Percentiles rank a stretch among this genome's conserved stretches.
phyloP scores from a whole-genome alignment of 64 coral and sea anemone genomes.

The Stichodactyla helianthus region DNA sequence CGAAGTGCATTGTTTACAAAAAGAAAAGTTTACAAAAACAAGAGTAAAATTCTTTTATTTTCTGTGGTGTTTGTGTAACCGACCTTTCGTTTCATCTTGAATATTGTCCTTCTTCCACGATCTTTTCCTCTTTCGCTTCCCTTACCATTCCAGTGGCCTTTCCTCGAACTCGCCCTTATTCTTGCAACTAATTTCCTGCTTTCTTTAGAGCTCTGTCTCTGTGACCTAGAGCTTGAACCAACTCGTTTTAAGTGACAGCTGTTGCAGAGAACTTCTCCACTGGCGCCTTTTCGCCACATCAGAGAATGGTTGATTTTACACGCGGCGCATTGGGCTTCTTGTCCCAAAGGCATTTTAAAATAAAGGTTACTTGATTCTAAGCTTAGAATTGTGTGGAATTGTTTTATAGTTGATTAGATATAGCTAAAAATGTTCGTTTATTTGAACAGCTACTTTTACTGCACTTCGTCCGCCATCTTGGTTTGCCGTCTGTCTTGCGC shows the following conservation, averaged over 20 bases:
- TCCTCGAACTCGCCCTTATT: conserved; percentile 78
- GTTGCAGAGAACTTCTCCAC: conserved; percentile 89
- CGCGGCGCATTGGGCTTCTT: conserved; percentile 79
- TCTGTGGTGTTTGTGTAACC: not conserved
- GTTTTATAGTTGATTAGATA: not conserved
- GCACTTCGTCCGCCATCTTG: not conserved
- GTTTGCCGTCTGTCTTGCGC: not conserved
- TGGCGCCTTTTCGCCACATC: conserved; percentile 92
- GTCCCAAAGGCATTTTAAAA: conserved; percentile 67
- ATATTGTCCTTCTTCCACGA: conserved; percentile 72
- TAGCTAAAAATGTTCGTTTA: not conserved
- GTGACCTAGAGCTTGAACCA: conserved; percentile 64
- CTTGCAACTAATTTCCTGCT: conserved; percentile 78
- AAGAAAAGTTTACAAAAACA: no score
- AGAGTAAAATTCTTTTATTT: no score
- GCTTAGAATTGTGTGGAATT: not conserved
- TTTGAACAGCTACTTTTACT: not conserved
- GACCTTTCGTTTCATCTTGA: conserved; percentile 93
- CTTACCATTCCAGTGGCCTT: conserved; percentile 87
- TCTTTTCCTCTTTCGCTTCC: conserved; percentile 71
- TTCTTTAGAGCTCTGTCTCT: conserved; percentile 84
- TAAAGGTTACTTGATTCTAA: not conserved
- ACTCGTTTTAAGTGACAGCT: conserved; percentile 95
- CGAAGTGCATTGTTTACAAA: not conserved
- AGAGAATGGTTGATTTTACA: conserved; percentile 95